phyloP scores from a whole-genome alignment of 2,113 vertebrate species.

The Coracopsis vasa region DNA sequence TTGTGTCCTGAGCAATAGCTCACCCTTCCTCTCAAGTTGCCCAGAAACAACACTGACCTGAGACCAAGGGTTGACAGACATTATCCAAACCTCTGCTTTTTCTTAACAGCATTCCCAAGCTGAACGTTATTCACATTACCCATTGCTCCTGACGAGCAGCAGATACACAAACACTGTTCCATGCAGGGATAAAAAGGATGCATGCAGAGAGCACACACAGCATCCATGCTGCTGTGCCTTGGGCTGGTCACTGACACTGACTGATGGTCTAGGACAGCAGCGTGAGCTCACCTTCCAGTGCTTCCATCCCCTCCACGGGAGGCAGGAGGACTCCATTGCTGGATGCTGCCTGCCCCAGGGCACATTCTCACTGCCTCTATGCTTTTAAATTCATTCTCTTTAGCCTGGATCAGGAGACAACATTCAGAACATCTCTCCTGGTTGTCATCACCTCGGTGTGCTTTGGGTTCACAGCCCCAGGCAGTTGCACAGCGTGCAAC shows the following conservation, averaged over 20 bases:
- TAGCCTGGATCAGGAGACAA: not conserved
- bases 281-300: not conserved
- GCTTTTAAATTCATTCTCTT: too few relatives aligned
- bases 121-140: not conserved
- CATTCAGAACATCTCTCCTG: not conserved
- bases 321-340: not conserved
- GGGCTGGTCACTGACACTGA: not conserved
- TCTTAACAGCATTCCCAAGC: not conserved
- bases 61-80: not conserved
- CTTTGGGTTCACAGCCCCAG: not conserved
- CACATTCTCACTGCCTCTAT: not conserved
- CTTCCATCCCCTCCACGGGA: not conserved
- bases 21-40: not conserved
- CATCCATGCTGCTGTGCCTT: not conserved
- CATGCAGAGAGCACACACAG: accelerated
- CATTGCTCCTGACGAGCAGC: not conserved
- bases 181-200: not conserved
- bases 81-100: not conserved
- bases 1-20: not conserved
- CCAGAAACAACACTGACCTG: not conserved
- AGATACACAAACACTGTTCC: not conserved
- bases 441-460: too few relatives aligned
- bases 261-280: accelerated
- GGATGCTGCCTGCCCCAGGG: not conserved
- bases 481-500: not conserved